A percentile compares a stretch with the other conserved stretches of the same genome.
phyloP scores from a whole-genome alignment of 1,140 invertebrate species.

The Calliphora vicina region DNA sequence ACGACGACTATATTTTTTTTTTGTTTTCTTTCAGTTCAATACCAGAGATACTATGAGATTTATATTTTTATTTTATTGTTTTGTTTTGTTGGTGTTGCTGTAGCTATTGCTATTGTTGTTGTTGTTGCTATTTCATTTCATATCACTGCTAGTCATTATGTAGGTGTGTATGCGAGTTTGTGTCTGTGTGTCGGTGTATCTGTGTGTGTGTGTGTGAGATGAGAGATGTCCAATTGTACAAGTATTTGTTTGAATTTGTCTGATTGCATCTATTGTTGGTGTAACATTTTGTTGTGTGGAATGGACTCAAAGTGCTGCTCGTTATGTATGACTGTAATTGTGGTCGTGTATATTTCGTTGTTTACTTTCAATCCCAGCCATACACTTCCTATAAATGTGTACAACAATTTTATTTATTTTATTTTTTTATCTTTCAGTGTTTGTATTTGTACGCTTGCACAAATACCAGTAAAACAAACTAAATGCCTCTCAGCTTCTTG shows the following conservation, averaged over 20 bases:
- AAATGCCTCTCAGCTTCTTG: slow-evolving; percentile 17
- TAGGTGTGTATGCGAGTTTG: not conserved
- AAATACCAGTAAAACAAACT: not conserved
- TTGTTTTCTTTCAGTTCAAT: not conserved
- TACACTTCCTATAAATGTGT: not conserved
- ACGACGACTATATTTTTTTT: slow-evolving; percentile 4
- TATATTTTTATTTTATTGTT: not conserved
- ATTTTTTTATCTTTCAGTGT: not conserved
- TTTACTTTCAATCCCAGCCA: not conserved
- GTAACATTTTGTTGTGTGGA: not conserved
- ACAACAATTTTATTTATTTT: not conserved
- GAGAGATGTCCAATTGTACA: no score
- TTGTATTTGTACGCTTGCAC: slow-evolving; percentile 15
- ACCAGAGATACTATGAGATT: not conserved
- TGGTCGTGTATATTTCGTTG: slow-evolving; percentile 23
- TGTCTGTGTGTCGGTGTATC: no score
- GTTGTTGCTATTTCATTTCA: no score
- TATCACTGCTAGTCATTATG: not conserved
- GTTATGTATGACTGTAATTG: not conserved
- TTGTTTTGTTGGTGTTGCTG: not conserved
- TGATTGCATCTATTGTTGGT: slow-evolving; percentile 19
- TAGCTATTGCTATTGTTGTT: not conserved
- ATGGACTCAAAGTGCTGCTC: not conserved
- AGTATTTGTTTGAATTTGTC: not conserved
- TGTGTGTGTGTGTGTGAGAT: not conserved